phyloP scores from a whole-genome alignment of 2,888 invertebrate genomes.

The Ischnus inquisitorius region DNA sequence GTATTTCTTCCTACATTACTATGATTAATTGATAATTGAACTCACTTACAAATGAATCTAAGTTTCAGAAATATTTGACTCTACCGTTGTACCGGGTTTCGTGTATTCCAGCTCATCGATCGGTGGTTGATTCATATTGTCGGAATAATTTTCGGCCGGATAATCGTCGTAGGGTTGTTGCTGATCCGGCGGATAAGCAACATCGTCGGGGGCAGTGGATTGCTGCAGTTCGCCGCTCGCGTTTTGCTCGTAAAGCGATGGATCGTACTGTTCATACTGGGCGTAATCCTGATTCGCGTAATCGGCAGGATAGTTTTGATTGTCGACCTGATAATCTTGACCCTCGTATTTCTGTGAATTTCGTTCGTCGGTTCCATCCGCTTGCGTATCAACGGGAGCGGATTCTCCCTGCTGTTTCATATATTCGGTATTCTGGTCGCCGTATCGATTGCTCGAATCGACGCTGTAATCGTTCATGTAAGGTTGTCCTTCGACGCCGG shows the following conservation, averaged over 20 bases:
- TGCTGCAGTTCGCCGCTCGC: constrained; percentile 47
- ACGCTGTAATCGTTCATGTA: constrained; percentile 42
- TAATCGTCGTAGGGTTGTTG: constrained; percentile 68
- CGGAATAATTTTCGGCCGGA: constrained; percentile 53
- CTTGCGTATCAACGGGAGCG: constrained; percentile 18
- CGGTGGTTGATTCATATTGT: constrained; percentile 50
- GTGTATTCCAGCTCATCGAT: constrained; percentile 51
- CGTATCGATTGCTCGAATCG: constrained; percentile 35
- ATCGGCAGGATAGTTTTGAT: constrained; percentile 70
- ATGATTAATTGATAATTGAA: constrained; percentile 35
- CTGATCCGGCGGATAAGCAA: constrained; percentile 51
- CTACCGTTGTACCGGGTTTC: constrained; percentile 33
- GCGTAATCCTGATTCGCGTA: constrained; percentile 74
- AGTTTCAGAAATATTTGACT: constrained; percentile 49
- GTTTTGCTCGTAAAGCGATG: constrained; percentile 74
- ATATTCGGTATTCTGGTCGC: constrained; percentile 41
- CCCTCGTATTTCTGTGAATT: constrained; percentile 69
- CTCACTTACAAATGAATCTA: constrained; percentile 38
- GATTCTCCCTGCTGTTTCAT: constrained; percentile 14
- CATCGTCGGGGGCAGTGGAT: constrained; percentile 45
- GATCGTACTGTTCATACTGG: constrained; percentile 78
- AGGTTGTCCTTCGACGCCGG: constrained; percentile 12
- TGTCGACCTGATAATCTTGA: constrained; percentile 64
- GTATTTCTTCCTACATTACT: constrained; percentile 34
- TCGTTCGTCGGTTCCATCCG: constrained; percentile 28